Base-by-base conservation (phyloP, 2,797 vertebrate genomes). In the Leuciscus waleckii region DNA sequence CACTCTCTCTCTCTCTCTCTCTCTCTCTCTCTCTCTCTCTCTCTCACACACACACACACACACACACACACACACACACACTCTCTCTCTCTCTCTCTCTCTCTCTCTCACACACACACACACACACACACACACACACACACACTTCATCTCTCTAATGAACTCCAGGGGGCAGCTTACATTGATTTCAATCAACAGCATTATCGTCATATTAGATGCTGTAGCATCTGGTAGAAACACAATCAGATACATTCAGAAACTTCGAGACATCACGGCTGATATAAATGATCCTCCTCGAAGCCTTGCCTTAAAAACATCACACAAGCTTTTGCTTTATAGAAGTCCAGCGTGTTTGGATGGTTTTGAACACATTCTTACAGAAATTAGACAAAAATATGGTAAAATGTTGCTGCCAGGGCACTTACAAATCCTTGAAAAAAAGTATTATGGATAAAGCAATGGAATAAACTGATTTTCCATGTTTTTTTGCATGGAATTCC, bases 161-260 rank as follows among this genome's bases (percentile, higher is more conserved):
- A 85, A 81, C 85, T 88, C 85, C 89, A 85, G 87, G 83, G 85
- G 46, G 81, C 77, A 63, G 71, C 82, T 82, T 79, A 88, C 87
- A 90, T 86, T 81, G 81, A 86, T 90, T 90, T 88, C 87, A 88
- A 83, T 89, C 89, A 88, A 35, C 85, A 78, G 70, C 56, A 83
- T 88, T 88, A 87, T 88, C 81, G 85, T 87, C 79, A 76, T 88
- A 87, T 88, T 88, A 82, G 85, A 77, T 37, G 82, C 21, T 83
- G 79, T 54, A 70, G 75, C 82, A 83, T 85, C 58, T 77, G 80
- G 80, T 79, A 69, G 71, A 81, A 61, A 70, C 56, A 26, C 37
- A 78, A 87, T 86, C 77, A 82, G 79, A 85, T 14, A 77, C 69
- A 67, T 83, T 19, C 63, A 68, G 79, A 80, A 83, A 78, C 51